Evolutionary conservation across 2,888 invertebrate species (phyloP), one percentile per base, ranked within the genome.

Genomic region (Tetrapedia diversipes): DNA sequence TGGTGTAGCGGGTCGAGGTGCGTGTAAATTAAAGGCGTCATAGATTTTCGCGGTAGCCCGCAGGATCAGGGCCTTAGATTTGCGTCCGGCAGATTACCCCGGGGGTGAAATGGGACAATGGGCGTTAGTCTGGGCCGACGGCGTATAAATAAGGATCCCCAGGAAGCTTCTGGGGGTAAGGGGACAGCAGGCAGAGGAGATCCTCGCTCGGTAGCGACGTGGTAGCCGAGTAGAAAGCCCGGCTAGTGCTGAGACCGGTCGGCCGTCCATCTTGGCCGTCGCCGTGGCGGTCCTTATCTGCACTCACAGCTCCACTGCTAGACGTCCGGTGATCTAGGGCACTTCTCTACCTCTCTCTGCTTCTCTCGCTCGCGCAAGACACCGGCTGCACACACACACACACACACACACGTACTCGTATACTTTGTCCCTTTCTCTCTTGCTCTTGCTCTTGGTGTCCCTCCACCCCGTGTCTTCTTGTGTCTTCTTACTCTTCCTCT

Each of bases 21-120:
- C 86, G 87, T 88, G 89, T 90, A 90, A 91, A 91, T 91, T 91
- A 91, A 90, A 91, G 90, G 88, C 88, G 87, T 91, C 91, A 91
- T 91, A 91, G 91, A 91, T 91, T 91, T 91, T 87, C 89, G 88
- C 84, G 90, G 91, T 90, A 91, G 90, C 91, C 91, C 90, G 90
- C 90, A 91, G 91, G 91, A 91, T 91, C 91, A 91, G 89, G 89
- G 89, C 90, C 90, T 91, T 91, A 91, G 91, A 91, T 91, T 91
- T 91, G 91, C 91, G 91, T 91, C 91, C 90, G 88, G 89, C 91
- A 90, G 91, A 91, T 91, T 91, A 91, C 90, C 89, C 86, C 87
- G 86, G 88, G 84, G 87, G 89, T 89, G 89, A 91, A 91, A 91
- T 91, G 90, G 91, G 90, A 91, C 91, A 91, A 91, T 91, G 91